These are phyloP conservation scores for Cairina moschata DNA, from an alignment of 2,113 vertebrate genomes.

Conservation along the genomic window DNA sequence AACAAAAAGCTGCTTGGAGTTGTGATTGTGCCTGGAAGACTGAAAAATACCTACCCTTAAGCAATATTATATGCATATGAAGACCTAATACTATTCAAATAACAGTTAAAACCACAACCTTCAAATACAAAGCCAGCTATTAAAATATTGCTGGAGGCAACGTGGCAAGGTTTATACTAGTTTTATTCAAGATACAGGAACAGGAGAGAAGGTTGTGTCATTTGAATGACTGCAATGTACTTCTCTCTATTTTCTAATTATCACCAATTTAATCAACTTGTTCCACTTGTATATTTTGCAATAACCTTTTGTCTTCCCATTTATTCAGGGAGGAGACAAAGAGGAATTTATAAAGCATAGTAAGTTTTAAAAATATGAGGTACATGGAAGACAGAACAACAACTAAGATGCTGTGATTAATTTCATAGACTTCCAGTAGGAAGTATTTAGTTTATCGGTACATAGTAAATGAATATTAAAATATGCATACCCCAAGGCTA, in stretches of 20 bases:
- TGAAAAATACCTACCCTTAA: constrained; percentile 8
- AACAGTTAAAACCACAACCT: constrained; percentile 72
- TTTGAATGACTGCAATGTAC: constrained; percentile 32
- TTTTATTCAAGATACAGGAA: constrained; percentile 46
- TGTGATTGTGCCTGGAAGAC: constrained; percentile 39
- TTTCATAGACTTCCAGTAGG: constrained; percentile 82
- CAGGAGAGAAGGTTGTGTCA: constrained; percentile 42
- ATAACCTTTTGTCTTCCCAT: constrained; percentile 53
- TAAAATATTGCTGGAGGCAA: constrained; percentile 71
- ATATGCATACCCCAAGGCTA: constrained; percentile 81
- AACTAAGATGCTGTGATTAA: constrained; percentile 83
- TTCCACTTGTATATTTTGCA: constrained; percentile 31
- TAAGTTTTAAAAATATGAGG: constrained; percentile 65
- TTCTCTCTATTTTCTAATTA: constrained; percentile 54
- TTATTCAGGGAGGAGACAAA: constrained; percentile 27
- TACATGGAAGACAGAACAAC: constrained; percentile 80
- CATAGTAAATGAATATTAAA: constrained; percentile 85
- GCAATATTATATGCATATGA: constrained; percentile 64
- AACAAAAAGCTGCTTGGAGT: constrained; percentile 24
- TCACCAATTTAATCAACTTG: constrained; percentile 43
- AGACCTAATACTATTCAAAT: constrained; percentile 71
- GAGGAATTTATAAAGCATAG: constrained; percentile 11
- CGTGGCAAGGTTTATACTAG: constrained; percentile 60
- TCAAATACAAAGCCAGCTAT: constrained; percentile 71
- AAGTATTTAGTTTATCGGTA: constrained; percentile 83